These are phyloP conservation scores for Tethea ocularis DNA, from an alignment of 2,888 invertebrate species.

Conservation along the genomic window DNA sequence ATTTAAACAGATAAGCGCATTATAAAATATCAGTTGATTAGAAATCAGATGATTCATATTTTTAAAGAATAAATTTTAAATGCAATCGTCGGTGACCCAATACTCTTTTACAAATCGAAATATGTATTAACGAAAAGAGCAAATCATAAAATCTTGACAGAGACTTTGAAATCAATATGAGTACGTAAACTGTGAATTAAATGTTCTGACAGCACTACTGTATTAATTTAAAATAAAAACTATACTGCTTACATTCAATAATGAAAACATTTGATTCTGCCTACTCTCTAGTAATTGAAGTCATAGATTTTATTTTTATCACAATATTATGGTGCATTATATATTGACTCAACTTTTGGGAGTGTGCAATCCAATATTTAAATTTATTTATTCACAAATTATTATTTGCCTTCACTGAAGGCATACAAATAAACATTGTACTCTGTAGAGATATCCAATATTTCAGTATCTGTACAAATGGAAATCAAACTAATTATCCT, in stretches of 20 bases:
- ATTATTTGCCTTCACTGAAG: conserved; percentile 77
- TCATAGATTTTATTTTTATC: conserved; percentile 52
- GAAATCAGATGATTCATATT: background rate
- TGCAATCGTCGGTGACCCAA: no score
- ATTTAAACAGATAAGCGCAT: background rate
- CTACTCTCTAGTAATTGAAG: conserved; percentile 52
- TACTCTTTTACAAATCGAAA: no score
- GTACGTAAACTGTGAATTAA: background rate
- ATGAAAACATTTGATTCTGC: conserved; percentile 24
- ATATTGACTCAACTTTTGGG: conserved; percentile 76
- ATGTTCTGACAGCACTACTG: background rate
- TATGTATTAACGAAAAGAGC: no score
- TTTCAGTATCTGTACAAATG: conserved; percentile 65
- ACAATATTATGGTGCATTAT: conserved; percentile 60
- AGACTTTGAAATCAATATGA: background rate
- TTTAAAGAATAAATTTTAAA: background rate
- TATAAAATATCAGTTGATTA: background rate
- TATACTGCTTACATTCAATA: background rate
- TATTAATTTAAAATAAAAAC: background rate
- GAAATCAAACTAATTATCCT: conserved; percentile 55
- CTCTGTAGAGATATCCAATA: conserved; percentile 68
- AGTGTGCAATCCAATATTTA: conserved; percentile 55
- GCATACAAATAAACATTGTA: conserved; percentile 73
- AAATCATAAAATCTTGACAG: background rate
- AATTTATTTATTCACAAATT: background rate